These are phyloP conservation scores for Brassicogethes aeneus DNA, from an alignment of 2,888 invertebrate species.

Conservation along the genomic window DNA sequence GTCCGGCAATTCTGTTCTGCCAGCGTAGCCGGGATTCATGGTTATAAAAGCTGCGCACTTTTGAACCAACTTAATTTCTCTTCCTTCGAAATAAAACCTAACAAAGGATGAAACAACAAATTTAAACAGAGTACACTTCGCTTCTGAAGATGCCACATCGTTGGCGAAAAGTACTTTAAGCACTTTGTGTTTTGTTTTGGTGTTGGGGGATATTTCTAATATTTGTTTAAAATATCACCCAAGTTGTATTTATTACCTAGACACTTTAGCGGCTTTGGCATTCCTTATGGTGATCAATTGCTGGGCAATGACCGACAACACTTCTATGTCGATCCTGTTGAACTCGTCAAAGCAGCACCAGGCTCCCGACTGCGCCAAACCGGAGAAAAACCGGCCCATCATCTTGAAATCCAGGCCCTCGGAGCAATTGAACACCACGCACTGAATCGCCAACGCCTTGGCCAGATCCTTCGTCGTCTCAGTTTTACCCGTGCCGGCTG, in stretches of 20 bases:
- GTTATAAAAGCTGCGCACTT: conserved; percentile 83
- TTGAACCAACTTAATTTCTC: conserved; percentile 72
- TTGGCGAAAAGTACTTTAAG: too few relatives aligned
- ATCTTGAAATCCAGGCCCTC: conserved; percentile 68
- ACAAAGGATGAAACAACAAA: not conserved
- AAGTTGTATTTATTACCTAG: conserved; percentile 38
- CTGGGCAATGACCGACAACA: conserved; percentile 82
- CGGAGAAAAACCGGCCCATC: conserved; percentile 89
- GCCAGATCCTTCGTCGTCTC: conserved; percentile 87
- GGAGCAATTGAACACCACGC: conserved; percentile 88
- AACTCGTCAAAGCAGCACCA: conserved; percentile 94
- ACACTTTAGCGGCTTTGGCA: conserved; percentile 63
- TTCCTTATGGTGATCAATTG: conserved; percentile 82
- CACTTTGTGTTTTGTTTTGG: too few relatives aligned
- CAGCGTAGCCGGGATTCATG: conserved; percentile 90
- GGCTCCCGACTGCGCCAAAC: conserved; percentile 80
- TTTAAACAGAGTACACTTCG: not conserved
- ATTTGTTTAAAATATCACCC: too few relatives aligned
- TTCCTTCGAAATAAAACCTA: conserved; percentile 81
- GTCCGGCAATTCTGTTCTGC: conserved; percentile 80
- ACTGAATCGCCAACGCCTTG: conserved; percentile 79
- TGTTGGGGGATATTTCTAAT: too few relatives aligned
- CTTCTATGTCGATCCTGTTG: conserved; percentile 85
- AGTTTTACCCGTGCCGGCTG: conserved; percentile 83
- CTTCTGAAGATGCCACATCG: not conserved